Conservation (phyloP, 2,113 vertebrate species). For the Mola mola region DNA sequence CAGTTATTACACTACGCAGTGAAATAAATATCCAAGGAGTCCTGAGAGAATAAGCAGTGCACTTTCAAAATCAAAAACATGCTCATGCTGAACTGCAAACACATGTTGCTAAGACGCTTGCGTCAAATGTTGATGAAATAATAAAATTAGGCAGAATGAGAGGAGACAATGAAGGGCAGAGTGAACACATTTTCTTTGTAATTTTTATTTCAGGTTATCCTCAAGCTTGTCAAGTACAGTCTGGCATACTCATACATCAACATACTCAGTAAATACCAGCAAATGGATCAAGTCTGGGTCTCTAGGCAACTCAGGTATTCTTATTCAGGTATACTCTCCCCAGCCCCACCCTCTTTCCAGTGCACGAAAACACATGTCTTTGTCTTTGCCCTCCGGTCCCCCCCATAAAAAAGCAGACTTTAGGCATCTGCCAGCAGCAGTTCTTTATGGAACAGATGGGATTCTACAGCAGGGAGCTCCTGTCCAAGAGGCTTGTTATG, state of each 20-base stretch:
- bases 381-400: conserved; percentile 37
- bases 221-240: conserved; percentile 11
- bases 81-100: conserved; percentile 50
- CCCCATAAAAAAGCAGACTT: conserved; percentile 31
- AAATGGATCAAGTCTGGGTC: conserved; percentile 25
- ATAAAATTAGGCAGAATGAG: not conserved
- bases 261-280: not conserved
- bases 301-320: conserved; percentile 53
- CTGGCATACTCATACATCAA: conserved; percentile 33
- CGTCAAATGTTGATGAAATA: conserved; percentile 4
- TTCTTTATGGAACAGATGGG: conserved; percentile 67
- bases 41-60: conserved; percentile 38
- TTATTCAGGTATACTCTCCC: too few species aligned
- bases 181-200: not conserved
- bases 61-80: conserved; percentile 57
- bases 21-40: conserved; percentile 49
- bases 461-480: conserved; percentile 47
- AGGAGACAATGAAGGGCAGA: not conserved
- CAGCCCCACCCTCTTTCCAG: conserved; percentile 31
- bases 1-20: conserved; percentile 29
- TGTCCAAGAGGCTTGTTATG: conserved; percentile 41
- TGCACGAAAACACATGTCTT: conserved; percentile 64
- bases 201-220: conserved; percentile 19
- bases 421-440: conserved; percentile 60
- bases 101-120: conserved; percentile 27